A percentile compares a stretch with the other conserved stretches of the same genome.
Conservation (phyloP, 2,888 invertebrate genomes). For the Drosophila recens region DNA sequence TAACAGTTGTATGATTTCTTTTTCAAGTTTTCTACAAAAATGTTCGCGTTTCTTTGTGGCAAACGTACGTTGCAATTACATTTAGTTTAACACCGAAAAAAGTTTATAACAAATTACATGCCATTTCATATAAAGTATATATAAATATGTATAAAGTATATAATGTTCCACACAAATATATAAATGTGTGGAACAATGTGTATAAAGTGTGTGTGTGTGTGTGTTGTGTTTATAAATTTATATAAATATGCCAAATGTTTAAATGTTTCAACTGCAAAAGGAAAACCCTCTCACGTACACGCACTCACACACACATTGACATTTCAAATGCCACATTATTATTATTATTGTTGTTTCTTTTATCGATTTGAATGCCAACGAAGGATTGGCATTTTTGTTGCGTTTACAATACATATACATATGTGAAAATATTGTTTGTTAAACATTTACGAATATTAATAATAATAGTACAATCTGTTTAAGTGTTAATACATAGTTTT, state of each 20-base stretch:
- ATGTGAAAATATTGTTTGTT: conserved; percentile 23
- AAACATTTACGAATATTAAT: conserved; percentile 44
- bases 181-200: conserved; percentile 27
- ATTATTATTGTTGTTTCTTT: conserved; percentile 5
- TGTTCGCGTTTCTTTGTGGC: conserved; percentile 36
- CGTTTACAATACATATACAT: conserved; percentile 51
- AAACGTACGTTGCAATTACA: conserved; percentile 39
- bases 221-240: conserved; percentile 1
- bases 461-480: conserved; percentile 45
- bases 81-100: conserved; percentile 23
- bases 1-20: conserved; percentile 8
- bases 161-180: conserved; percentile 12
- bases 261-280: conserved; percentile 5
- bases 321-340: conserved; percentile 29
- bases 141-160: conserved; percentile 33
- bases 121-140: conserved; percentile 44
- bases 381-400: conserved; percentile 35
- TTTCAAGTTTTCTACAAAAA: conserved; percentile 38
- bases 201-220: conserved; percentile 20
- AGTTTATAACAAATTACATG: conserved; percentile 39
- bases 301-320: conserved; percentile 9
- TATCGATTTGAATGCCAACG: conserved; percentile 28
- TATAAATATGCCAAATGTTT: conserved; percentile 1
- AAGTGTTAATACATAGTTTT: conserved; percentile 23
- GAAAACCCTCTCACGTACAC: conserved; percentile 11